phyloP scores from a whole-genome alignment of 2,888 invertebrate species.

The Brassicogethes aeneus region DNA sequence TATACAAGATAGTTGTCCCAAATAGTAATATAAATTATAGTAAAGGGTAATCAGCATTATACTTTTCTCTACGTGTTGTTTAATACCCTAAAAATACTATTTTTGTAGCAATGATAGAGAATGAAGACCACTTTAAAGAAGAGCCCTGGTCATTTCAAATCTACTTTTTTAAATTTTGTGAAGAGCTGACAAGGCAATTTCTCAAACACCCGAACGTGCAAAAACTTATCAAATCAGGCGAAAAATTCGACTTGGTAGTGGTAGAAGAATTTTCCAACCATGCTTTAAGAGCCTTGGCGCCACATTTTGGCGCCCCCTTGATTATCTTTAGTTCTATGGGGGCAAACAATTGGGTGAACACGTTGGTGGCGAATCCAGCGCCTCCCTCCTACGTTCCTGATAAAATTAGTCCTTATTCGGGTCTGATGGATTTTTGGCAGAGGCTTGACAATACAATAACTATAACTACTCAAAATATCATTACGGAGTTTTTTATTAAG shows the following conservation, averaged over 20 bases:
- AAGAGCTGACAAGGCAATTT: too few species aligned
- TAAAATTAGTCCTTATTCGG: background rate
- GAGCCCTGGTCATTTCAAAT: too few species aligned
- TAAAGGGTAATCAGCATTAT: too few species aligned
- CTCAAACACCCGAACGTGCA: conserved; percentile 1
- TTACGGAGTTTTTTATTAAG: background rate
- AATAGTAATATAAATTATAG: too few species aligned
- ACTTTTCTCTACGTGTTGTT: too few species aligned
- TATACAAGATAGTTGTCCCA: too few species aligned
- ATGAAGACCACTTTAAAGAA: too few species aligned
- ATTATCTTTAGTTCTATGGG: background rate
- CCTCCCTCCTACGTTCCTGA: background rate
- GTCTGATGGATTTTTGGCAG: conserved; percentile 2
- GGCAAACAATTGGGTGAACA: background rate
- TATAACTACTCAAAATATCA: background rate
- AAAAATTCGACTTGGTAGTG: conserved; percentile 2
- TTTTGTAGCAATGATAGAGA: too few species aligned
- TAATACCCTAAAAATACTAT: too few species aligned
- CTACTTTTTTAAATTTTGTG: too few species aligned
- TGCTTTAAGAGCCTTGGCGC: conserved; percentile 1
- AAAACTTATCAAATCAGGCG: conserved; percentile 1
- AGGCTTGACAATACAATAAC: background rate
- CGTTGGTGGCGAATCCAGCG: background rate
- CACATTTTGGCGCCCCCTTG: background rate
- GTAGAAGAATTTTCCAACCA: background rate